These are phyloP conservation scores for Cricetomys ansorgei DNA, from an alignment of 2,113 vertebrate species.

Conservation along the genomic window DNA sequence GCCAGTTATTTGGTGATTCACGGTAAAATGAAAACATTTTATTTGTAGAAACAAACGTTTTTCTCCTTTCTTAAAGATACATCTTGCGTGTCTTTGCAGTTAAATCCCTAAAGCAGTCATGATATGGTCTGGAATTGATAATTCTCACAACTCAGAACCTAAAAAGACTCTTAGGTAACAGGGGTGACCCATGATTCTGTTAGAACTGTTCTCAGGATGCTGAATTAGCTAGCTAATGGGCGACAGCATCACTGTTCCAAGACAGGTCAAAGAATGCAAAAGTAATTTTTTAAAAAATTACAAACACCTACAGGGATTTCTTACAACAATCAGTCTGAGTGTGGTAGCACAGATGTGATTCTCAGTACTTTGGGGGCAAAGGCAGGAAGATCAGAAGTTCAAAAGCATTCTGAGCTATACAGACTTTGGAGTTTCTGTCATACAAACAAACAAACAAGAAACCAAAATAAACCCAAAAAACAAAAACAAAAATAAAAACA, in stretches of 20 bases:
- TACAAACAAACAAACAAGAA: not conserved
- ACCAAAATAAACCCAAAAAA: not conserved
- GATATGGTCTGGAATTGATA: conserved; percentile 76
- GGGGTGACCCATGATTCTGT: conserved; percentile 87
- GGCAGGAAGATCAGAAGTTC: not conserved
- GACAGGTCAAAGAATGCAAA: conserved; percentile 81
- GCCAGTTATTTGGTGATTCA: conserved; percentile 31
- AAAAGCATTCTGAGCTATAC: not conserved
- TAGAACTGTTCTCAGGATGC: conserved; percentile 91
- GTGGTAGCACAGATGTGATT: no score
- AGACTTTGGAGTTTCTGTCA: not conserved
- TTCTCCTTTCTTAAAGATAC: not conserved
- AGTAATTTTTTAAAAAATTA: conserved; percentile 18
- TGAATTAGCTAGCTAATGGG: conserved; percentile 90
- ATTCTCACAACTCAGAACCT: not conserved
- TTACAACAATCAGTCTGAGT: not conserved
- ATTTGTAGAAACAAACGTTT: not conserved
- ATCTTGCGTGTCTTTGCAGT: not conserved
- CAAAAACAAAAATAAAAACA: not conserved
- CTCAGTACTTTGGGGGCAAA: no score
- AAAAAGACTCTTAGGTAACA: not conserved
- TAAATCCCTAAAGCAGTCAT: conserved; percentile 83
- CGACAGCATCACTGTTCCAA: conserved; percentile 91
- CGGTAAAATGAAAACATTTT: not conserved
- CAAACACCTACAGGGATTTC: not conserved